These are phyloP conservation scores for Acromyrmex charruanus DNA, from an alignment of 1,140 invertebrate genomes.

Conservation along the genomic window DNA sequence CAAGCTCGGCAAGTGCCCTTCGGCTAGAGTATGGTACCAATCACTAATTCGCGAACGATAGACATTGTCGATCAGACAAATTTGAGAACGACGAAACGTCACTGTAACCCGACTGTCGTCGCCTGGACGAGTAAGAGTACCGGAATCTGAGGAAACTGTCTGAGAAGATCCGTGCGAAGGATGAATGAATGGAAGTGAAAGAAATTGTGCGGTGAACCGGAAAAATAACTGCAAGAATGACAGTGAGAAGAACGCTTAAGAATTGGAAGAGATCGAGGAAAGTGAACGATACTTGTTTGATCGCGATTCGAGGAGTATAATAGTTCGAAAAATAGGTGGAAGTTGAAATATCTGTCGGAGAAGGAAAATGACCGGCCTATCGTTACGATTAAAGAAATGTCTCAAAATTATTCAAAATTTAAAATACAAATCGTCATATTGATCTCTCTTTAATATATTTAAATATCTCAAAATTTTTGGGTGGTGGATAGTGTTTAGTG, in stretches of 20 bases:
- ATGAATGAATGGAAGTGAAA: slow-evolving; percentile 34
- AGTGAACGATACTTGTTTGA: slow-evolving; percentile 17
- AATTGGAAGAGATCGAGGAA: slow-evolving; percentile 28
- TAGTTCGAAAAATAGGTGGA: neutral
- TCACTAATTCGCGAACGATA: slow-evolving; percentile 11
- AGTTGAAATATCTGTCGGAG: neutral
- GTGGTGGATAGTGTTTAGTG: slow-evolving; percentile 64
- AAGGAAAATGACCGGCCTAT: slow-evolving; percentile 37
- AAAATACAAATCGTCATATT: neutral
- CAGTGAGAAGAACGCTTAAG: slow-evolving; percentile 25
- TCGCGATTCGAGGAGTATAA: slow-evolving; percentile 23
- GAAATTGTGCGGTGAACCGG: slow-evolving; percentile 24
- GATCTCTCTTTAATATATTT: neutral
- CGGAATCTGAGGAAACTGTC: neutral
- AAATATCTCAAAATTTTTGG: slow-evolving; percentile 31
- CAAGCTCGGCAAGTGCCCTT: neutral
- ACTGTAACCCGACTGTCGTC: neutral
- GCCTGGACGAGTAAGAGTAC: slow-evolving; percentile 25
- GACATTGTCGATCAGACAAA: slow-evolving; percentile 32
- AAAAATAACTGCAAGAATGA: slow-evolving; percentile 22
- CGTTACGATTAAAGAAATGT: slow-evolving; percentile 12
- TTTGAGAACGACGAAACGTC: neutral
- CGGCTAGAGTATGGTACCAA: slow-evolving; percentile 46
- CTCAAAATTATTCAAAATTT: slow-evolving; percentile 8
- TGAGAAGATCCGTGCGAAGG: neutral